Evolutionary conservation across 1,140 invertebrate species (phyloP).

Genomic region (Heliconius melpomene): DNA sequence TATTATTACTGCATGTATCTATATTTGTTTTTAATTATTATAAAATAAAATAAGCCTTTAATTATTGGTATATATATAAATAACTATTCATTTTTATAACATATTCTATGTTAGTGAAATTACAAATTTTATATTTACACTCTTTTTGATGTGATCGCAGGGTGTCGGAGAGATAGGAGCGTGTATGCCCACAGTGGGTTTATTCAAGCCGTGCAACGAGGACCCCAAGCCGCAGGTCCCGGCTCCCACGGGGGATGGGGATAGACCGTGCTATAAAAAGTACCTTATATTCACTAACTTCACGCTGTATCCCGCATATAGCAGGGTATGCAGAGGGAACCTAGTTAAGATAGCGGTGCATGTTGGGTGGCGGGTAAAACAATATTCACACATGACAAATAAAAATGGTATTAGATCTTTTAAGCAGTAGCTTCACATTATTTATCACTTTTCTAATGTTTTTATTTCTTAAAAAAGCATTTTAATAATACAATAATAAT

Average conservation of each 20-base stretch:
- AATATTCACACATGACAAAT: not conserved
- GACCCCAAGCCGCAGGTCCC: conserved; percentile 37
- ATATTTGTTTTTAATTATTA: no score
- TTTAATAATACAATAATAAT: not conserved
- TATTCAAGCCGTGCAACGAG: conserved; percentile 61
- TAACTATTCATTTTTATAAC: no score
- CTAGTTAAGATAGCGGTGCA: no score
- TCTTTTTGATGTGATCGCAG: not conserved
- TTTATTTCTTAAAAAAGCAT: not conserved
- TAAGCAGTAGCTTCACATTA: no score
- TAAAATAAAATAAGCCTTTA: no score
- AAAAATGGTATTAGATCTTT: not conserved
- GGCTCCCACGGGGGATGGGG: conserved; percentile 19
- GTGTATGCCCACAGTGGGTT: conserved; percentile 64
- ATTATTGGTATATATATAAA: no score
- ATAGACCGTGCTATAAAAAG: conserved; percentile 60
- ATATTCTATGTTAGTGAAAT: no score
- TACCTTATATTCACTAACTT: conserved; percentile 23
- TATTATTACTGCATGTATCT: no score
- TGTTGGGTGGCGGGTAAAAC: no score
- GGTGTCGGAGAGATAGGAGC: conserved; percentile 66
- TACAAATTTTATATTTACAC: no score
- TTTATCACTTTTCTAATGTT: not conserved
- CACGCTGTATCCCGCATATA: not conserved
- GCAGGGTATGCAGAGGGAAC: no score